These are phyloP conservation scores for Nymphalis polychloros DNA, from an alignment of 2,888 invertebrate species.

Conservation along the genomic window DNA sequence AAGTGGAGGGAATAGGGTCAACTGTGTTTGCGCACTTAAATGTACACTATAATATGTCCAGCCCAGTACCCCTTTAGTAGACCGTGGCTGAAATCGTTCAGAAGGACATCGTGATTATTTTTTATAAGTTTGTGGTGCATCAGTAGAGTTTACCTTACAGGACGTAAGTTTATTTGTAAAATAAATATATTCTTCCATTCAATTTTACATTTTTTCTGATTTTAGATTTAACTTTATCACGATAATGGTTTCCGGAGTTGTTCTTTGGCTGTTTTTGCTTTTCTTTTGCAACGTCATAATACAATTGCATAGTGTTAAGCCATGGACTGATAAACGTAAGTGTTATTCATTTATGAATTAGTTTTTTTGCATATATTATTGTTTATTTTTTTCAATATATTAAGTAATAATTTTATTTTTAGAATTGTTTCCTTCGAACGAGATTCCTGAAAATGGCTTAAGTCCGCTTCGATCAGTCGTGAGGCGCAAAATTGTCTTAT, in stretches of 20 bases:
- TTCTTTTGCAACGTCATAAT: slow-evolving; percentile 51
- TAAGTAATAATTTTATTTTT: slow-evolving; percentile 28
- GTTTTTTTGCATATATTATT: slow-evolving; percentile 11
- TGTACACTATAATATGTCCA: too few species aligned
- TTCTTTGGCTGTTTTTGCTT: slow-evolving; percentile 49
- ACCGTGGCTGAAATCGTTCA: too few species aligned
- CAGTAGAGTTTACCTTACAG: not conserved
- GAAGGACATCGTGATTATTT: not conserved
- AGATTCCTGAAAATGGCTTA: slow-evolving; percentile 75
- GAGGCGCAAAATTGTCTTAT: slow-evolving; percentile 86
- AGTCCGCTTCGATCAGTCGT: slow-evolving; percentile 82
- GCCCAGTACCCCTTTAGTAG: too few species aligned
- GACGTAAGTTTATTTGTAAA: too few species aligned
- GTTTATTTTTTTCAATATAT: not conserved
- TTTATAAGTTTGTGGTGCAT: not conserved
- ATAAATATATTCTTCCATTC: too few species aligned
- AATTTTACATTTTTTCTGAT: too few species aligned
- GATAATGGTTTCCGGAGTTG: slow-evolving; percentile 26
- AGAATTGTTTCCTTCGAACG: slow-evolving; percentile 64
- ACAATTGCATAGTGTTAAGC: slow-evolving; percentile 49
- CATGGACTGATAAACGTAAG: slow-evolving; percentile 66
- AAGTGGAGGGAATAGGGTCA: too few species aligned
- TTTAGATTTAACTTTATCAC: not conserved
- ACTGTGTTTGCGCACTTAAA: too few species aligned
- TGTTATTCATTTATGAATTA: slow-evolving; percentile 25